These are phyloP conservation scores for Entelurus aequoreus DNA, from an alignment of 2,113 vertebrate species.

Conservation along the genomic window DNA sequence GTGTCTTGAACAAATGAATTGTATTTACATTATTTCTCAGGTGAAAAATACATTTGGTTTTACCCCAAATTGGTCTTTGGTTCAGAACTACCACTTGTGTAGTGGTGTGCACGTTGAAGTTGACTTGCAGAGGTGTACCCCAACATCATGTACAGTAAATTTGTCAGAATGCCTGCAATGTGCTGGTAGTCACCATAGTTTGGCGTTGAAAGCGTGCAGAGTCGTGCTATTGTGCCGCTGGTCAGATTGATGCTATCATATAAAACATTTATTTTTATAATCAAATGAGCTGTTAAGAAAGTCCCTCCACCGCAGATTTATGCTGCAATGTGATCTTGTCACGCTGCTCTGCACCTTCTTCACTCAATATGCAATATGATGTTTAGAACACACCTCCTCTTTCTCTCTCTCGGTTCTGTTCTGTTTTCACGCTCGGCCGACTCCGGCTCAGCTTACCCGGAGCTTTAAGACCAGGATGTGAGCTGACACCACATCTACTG, in stretches of 20 bases:
- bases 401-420: background rate
- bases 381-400: background rate
- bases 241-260: slow-evolving; percentile 3
- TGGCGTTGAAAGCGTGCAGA: background rate
- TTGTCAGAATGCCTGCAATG: background rate
- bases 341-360: slow-evolving; percentile 3
- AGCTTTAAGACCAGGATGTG: background rate
- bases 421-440: background rate
- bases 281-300: slow-evolving; percentile 10
- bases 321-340: slow-evolving; percentile 2
- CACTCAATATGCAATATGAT: background rate
- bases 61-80: too few relatives aligned
- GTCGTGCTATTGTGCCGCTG: background rate
- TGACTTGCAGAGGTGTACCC: too few relatives aligned
- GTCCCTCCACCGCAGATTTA: background rate
- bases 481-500: background rate
- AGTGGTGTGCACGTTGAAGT: too few relatives aligned
- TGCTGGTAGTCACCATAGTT: background rate
- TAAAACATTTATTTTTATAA: slow-evolving; percentile 5
- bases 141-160: background rate
- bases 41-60: too few relatives aligned
- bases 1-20: too few relatives aligned
- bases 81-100: too few relatives aligned
- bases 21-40: too few relatives aligned
- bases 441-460: background rate